Evolutionary conservation across 2,888 invertebrate species (phyloP).

Genomic region (Metopia argyrocephala): DNA sequence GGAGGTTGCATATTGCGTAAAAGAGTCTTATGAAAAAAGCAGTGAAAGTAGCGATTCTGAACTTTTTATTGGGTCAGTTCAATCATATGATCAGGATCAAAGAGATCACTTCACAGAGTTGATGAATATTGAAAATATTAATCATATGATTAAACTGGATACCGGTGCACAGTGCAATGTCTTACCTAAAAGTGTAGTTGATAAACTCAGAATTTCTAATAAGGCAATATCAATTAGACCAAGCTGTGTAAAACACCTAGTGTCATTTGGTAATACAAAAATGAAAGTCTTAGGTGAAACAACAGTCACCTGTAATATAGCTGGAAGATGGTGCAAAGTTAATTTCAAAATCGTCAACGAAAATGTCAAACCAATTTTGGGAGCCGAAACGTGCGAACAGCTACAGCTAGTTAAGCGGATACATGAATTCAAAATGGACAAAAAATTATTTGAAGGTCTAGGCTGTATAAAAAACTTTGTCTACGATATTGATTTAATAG

Average conservation of each 20-base stretch:
- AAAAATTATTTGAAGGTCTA: slow-evolving; percentile 21
- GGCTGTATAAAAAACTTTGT: slow-evolving; percentile 54
- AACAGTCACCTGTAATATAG: background rate
- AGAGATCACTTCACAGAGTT: background rate
- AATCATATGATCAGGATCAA: background rate
- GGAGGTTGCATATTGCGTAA: slow-evolving; percentile 5
- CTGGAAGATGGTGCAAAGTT: background rate
- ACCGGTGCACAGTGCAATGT: slow-evolving; percentile 25
- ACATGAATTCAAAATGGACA: background rate
- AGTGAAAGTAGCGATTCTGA: slow-evolving; percentile 1
- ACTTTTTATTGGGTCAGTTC: slow-evolving; percentile 17
- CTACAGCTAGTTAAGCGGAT: slow-evolving; percentile 10
- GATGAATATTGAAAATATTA: background rate
- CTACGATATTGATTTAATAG: slow-evolving; percentile 59
- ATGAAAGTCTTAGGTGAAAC: background rate
- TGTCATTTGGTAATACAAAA: slow-evolving; percentile 21
- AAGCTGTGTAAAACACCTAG: background rate
- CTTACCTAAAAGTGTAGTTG: too few relatives aligned
- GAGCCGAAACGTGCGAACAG: slow-evolving; percentile 3
- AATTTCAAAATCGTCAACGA: slow-evolving; percentile 11
- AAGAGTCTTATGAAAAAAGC: background rate
- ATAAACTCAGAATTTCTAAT: too few relatives aligned
- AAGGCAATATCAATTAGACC: background rate
- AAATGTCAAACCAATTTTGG: slow-evolving; percentile 33
- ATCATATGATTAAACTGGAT: slow-evolving; percentile 13